Evolutionary conservation across 2,888 invertebrate genomes (phyloP).

Genomic region (Sipha maydis): DNA sequence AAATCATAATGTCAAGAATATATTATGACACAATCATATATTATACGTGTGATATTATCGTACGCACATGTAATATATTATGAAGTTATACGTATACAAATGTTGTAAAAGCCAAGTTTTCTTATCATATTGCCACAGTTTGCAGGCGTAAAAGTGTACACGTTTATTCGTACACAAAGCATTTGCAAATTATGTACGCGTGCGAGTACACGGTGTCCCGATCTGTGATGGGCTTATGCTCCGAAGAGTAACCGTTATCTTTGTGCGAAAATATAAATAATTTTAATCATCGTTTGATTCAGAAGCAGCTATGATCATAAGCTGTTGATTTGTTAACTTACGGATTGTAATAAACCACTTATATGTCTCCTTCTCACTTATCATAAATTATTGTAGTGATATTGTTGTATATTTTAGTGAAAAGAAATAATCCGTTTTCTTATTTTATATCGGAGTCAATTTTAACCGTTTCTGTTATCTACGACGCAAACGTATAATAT

Average conservation of each 20-base stretch:
- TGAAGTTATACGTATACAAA: too few species aligned
- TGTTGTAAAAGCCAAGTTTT: too few species aligned
- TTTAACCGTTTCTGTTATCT: background rate
- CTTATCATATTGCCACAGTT: too few species aligned
- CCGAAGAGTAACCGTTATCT: background rate
- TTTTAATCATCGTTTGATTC: background rate
- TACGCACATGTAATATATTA: too few species aligned
- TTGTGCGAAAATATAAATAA: background rate
- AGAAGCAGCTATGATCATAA: background rate
- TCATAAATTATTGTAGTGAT: conserved; percentile 27
- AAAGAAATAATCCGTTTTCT: conserved; percentile 8
- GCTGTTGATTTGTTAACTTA: conserved; percentile 31
- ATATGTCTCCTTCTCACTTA: background rate
- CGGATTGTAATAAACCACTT: background rate
- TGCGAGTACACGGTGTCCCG: background rate
- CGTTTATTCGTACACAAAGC: background rate
- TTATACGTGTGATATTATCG: too few species aligned
- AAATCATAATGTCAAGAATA: too few species aligned
- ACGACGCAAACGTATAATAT: background rate
- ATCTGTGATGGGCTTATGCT: too few species aligned
- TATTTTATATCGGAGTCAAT: background rate
- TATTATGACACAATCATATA: too few species aligned
- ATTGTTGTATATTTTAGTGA: too few species aligned
- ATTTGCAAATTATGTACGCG: background rate
- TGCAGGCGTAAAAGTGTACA: too few species aligned